Conservation (phyloP, 2,888 invertebrate genomes). For the Pachydiplax longipennis region DNA sequence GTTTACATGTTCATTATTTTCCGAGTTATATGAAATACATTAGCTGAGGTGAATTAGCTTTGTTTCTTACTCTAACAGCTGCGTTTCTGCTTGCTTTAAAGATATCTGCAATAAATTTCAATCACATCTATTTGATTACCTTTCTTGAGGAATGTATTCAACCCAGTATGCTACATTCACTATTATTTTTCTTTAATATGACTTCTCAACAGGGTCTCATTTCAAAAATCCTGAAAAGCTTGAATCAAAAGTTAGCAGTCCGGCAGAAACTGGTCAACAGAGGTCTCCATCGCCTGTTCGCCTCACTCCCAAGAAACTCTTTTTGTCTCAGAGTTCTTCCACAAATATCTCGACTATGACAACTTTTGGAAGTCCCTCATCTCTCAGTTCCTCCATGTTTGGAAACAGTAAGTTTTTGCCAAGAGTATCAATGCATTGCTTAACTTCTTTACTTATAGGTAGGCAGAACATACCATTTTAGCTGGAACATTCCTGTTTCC, state of each 20-base stretch:
- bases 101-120: too few species aligned
- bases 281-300: conserved; percentile 31
- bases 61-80: too few species aligned
- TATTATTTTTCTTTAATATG: neutral
- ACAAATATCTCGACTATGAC: neutral
- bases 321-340: neutral
- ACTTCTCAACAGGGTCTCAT: conserved; percentile 52
- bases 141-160: too few species aligned
- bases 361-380: neutral
- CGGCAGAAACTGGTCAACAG: neutral
- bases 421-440: neutral
- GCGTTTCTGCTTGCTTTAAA: too few species aligned
- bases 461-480: too few species aligned
- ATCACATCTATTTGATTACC: too few species aligned
- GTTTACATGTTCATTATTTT: too few species aligned
- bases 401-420: conserved; percentile 2
- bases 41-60: too few species aligned
- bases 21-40: too few species aligned
- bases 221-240: conserved; percentile 48
- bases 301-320: conserved; percentile 1
- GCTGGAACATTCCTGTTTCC: too few species aligned
- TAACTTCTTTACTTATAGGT: too few species aligned
- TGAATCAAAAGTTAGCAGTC: neutral
- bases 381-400: neutral
- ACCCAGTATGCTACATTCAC: too few species aligned